Evolutionary conservation across 37 sponge, comb jelly and placozoan genomes (phyloP).

Genomic region (Cliona cf. orientalis): DNA sequence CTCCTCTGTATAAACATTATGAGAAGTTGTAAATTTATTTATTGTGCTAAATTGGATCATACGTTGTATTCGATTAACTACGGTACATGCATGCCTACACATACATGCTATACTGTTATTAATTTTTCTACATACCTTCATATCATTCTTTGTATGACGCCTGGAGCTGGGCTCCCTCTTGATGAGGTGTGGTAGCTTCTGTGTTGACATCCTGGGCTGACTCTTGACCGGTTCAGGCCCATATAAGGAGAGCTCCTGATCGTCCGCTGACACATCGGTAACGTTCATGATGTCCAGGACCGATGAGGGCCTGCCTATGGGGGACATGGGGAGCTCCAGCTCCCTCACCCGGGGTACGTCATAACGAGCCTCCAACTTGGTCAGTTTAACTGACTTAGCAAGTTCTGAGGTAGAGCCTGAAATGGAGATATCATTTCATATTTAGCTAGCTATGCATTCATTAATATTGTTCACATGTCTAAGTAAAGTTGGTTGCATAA

Average conservation of each 20-base stretch:
- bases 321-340: conserved; percentile 80
- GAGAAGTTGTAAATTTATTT: too few relatives aligned
- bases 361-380: too few relatives aligned
- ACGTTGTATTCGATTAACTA: too few relatives aligned
- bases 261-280: background rate
- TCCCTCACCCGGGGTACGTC: conserved; percentile 14
- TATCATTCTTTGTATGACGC: background rate
- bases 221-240: background rate
- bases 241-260: background rate
- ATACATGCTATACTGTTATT: too few relatives aligned
- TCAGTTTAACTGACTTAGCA: too few relatives aligned
- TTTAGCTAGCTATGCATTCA: background rate
- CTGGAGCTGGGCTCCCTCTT: conserved; percentile 10
- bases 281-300: conserved; percentile 53
- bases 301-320: conserved; percentile 69
- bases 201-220: conserved; percentile 52
- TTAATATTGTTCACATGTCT: too few relatives aligned
- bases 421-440: background rate
- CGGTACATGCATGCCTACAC: background rate
- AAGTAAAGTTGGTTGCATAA: too few relatives aligned
- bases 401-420: background rate
- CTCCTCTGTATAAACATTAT: too few relatives aligned
- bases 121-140: too few relatives aligned
- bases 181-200: conserved; percentile 45
- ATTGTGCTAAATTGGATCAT: background rate